These are phyloP conservation scores for Cosmorhoe ocellata DNA, from an alignment of 2,888 invertebrate genomes.

Conservation along the genomic window DNA sequence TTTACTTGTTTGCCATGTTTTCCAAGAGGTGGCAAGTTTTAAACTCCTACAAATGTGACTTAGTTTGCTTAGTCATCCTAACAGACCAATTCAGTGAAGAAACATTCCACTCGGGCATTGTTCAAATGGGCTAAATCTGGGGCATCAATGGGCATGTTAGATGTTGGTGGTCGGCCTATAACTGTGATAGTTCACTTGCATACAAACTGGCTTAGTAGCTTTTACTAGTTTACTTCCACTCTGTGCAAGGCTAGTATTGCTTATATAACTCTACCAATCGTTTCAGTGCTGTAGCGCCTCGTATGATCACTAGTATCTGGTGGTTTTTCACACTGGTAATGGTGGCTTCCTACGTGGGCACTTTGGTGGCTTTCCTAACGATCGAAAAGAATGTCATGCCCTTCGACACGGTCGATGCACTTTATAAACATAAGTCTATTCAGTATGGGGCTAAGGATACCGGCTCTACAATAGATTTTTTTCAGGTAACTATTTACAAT, in stretches of 20 bases:
- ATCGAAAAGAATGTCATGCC: conserved; percentile 87
- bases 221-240: no score
- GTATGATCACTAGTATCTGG: conserved; percentile 93
- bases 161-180: no score
- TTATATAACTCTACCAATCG: background rate
- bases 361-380: conserved; percentile 94
- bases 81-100: no score
- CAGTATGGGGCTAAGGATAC: conserved; percentile 90
- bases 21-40: no score
- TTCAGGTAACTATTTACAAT: conserved; percentile 84
- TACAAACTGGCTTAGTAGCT: no score
- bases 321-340: conserved; percentile 95
- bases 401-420: conserved; percentile 90
- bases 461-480: conserved; percentile 94
- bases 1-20: no score
- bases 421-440: conserved; percentile 90
- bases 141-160: no score
- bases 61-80: no score
- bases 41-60: no score
- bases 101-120: no score
- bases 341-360: conserved; percentile 94
- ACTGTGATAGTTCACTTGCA: no score
- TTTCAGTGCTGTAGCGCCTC: conserved; percentile 91
- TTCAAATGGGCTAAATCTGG: no score
- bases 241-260: background rate